Evolutionary conservation across 2,113 vertebrate genomes (phyloP).

Genomic region (Climacteris rufus): DNA sequence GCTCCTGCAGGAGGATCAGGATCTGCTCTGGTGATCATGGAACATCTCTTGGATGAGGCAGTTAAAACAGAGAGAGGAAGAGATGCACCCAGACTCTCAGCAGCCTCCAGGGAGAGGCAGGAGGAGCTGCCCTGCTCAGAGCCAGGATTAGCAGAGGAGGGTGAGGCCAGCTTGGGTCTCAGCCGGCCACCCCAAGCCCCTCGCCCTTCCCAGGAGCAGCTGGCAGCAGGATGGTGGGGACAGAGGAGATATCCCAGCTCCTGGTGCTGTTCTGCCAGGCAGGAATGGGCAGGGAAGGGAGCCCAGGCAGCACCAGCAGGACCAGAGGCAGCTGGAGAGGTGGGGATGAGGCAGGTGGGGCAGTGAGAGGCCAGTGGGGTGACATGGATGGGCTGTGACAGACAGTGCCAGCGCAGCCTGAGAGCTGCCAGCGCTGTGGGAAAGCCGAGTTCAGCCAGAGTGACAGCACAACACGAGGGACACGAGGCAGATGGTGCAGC

Average conservation of each 20-base stretch:
- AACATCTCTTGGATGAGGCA: neutral
- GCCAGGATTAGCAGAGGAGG: neutral
- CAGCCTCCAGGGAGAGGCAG: neutral
- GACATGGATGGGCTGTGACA: slow-evolving; percentile 21
- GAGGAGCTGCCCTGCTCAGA: rapidly evolving
- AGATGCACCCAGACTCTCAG: neutral
- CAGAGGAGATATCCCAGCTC: neutral
- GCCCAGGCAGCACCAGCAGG: neutral
- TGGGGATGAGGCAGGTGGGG: neutral
- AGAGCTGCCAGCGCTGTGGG: neutral
- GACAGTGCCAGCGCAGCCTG: neutral
- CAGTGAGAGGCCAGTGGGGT: neutral
- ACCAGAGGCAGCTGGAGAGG: neutral
- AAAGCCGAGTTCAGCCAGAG: neutral
- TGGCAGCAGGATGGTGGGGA: neutral
- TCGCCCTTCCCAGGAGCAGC: neutral
- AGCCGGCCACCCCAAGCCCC: neutral
- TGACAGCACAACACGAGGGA: neutral
- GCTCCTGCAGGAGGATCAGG: neutral
- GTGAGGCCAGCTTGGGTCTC: neutral
- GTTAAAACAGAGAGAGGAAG: neutral
- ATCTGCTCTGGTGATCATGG: neutral
- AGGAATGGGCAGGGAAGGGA: neutral
- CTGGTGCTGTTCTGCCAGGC: neutral
- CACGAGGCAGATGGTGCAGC: rapidly evolving